Percentiles rank a stretch among this genome's conserved stretches.
phyloP scores from a whole-genome alignment of 2,888 invertebrate genomes.

The Cotesia congregata region DNA sequence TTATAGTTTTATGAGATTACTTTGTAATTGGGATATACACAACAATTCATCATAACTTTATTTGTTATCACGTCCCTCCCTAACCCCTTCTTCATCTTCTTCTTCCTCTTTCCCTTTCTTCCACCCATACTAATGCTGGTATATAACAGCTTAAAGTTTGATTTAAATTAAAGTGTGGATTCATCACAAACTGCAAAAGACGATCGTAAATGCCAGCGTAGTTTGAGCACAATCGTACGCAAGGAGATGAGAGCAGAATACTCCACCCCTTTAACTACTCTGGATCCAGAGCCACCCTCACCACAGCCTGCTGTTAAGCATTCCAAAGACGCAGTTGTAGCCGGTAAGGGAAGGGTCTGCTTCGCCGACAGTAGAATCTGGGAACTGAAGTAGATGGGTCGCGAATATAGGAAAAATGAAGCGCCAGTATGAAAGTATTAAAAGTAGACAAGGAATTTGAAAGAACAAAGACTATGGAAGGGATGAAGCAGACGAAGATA shows the following conservation, averaged over 20 bases:
- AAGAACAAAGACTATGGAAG: too few relatives aligned
- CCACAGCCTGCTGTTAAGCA: too few relatives aligned
- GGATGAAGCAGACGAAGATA: too few relatives aligned
- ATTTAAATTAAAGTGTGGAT: slow-evolving; percentile 41
- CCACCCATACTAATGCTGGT: background rate
- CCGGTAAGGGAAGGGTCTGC: too few relatives aligned
- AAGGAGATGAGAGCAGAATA: background rate
- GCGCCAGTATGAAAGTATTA: too few relatives aligned
- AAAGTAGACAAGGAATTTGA: too few relatives aligned
- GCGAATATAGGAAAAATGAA: too few relatives aligned
- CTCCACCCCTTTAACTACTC: slow-evolving; percentile 2
- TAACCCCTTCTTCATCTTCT: background rate
- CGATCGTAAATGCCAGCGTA: slow-evolving; percentile 18
- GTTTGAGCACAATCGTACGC: slow-evolving; percentile 9
- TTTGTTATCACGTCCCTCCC: slow-evolving; percentile 29
- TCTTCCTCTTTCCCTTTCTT: background rate
- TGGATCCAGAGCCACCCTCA: too few relatives aligned
- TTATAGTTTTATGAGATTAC: background rate
- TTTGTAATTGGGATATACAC: slow-evolving; percentile 8
- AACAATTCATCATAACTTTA: slow-evolving; percentile 28
- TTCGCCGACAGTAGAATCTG: too few relatives aligned
- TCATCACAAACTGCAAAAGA: slow-evolving; percentile 25
- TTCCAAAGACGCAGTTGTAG: too few relatives aligned
- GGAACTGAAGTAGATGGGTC: too few relatives aligned
- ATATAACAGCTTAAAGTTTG: slow-evolving; percentile 41